phyloP scores from a whole-genome alignment of 1,140 invertebrate species.

The Diploscapter pachys region DNA sequence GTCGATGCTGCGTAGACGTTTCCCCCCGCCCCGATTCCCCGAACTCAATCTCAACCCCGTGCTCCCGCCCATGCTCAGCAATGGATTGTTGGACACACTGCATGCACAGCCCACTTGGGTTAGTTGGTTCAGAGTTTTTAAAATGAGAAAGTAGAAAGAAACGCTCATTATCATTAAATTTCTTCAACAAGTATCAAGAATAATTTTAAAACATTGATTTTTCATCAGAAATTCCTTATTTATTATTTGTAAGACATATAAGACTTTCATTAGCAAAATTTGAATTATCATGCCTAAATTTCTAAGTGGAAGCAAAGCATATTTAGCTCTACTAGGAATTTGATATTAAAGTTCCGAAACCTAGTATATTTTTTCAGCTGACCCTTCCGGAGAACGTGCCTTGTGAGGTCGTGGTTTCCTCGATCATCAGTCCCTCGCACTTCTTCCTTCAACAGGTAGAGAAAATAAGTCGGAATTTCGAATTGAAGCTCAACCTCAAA shows the following conservation, averaged over 20 bases:
- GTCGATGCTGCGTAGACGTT: conserved; percentile 53
- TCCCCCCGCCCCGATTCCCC: conserved; percentile 54
- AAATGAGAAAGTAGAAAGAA: too few species aligned
- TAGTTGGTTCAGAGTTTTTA: conserved; percentile 5
- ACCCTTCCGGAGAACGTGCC: conserved; percentile 82
- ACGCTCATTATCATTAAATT: too few species aligned
- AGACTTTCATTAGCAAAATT: too few species aligned
- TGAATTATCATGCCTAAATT: too few species aligned
- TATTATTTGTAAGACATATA: too few species aligned
- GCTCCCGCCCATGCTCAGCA: conserved; percentile 42
- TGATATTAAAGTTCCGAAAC: not conserved
- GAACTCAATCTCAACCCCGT: conserved; percentile 58
- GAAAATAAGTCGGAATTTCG: too few species aligned
- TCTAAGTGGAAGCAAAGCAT: too few species aligned
- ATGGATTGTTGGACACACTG: conserved; percentile 30
- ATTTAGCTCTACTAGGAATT: too few species aligned
- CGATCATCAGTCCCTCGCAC: conserved; percentile 76
- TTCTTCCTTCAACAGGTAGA: conserved; percentile 74
- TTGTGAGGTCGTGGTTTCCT: conserved; percentile 82
- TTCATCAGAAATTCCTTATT: not conserved
- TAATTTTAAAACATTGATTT: not conserved
- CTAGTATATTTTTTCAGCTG: conserved; percentile 65
- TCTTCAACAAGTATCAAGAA: not conserved
- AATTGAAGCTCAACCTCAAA: too few species aligned
- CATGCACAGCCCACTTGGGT: conserved; percentile 35